Evolutionary conservation across 2,797 vertebrate species (phyloP).

Genomic region (Thamnophis elegans): DNA sequence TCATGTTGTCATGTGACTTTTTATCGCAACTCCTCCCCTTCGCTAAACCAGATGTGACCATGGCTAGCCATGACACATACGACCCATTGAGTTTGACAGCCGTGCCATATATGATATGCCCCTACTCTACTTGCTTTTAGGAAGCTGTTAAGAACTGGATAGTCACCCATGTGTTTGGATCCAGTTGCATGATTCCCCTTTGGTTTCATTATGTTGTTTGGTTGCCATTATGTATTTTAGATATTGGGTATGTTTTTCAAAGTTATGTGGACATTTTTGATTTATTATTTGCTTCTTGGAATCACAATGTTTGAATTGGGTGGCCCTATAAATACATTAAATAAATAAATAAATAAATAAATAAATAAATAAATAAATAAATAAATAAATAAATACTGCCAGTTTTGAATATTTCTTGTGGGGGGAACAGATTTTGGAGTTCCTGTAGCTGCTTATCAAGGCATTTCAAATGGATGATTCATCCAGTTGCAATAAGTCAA

Average conservation of each 20-base stretch:
- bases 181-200: not conserved
- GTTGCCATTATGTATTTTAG: not conserved
- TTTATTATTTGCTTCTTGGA: not conserved
- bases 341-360: not conserved
- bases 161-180: not conserved
- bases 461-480: not conserved
- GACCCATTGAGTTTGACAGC: no score
- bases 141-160: not conserved
- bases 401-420: not conserved
- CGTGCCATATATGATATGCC: not conserved
- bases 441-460: not conserved
- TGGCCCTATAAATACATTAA: not conserved
- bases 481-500: not conserved
- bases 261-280: not conserved
- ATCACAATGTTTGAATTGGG: not conserved
- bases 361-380: not conserved
- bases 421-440: not conserved
- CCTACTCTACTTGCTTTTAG: not conserved
- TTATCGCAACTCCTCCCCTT: no score
- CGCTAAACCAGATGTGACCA: no score
- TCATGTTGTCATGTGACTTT: no score
- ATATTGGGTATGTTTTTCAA: not conserved
- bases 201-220: not conserved
- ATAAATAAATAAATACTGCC: not conserved
- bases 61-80: no score